Percentiles rank a stretch among this genome's conserved stretches.
Evolutionary conservation across 2,113 vertebrate species (phyloP).

Genomic region (Piprites chloris): DNA sequence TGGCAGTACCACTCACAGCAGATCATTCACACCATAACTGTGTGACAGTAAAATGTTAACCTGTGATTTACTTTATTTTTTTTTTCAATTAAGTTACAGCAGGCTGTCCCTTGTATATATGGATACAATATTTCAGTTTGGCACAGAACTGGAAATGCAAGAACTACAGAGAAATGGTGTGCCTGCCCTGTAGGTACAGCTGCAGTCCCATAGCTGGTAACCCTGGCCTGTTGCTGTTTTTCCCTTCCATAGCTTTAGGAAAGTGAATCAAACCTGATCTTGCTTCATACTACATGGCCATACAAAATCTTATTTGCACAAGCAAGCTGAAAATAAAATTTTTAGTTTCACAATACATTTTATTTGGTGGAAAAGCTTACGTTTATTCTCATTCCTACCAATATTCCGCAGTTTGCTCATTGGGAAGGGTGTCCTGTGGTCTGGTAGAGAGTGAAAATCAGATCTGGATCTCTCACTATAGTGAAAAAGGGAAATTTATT

Average conservation of each 20-base stretch:
- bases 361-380: neutral
- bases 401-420: neutral
- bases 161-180: neutral
- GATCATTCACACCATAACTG: neutral
- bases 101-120: neutral
- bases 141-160: neutral
- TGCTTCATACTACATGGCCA: neutral
- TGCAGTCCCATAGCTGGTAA: neutral
- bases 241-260: neutral
- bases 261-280: neutral
- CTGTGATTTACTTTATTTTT: neutral
- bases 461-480: neutral
- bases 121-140: neutral
- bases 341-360: neutral
- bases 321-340: neutral
- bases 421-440: neutral
- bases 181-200: neutral
- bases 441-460: neutral
- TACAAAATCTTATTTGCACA: neutral
- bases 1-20: neutral
- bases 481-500: neutral
- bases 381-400: neutral
- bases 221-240: neutral
- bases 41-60: neutral
- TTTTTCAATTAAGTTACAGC: neutral